Conservation (phyloP, 1,140 invertebrate genomes). For the Gonioctena quinquepunctata region DNA sequence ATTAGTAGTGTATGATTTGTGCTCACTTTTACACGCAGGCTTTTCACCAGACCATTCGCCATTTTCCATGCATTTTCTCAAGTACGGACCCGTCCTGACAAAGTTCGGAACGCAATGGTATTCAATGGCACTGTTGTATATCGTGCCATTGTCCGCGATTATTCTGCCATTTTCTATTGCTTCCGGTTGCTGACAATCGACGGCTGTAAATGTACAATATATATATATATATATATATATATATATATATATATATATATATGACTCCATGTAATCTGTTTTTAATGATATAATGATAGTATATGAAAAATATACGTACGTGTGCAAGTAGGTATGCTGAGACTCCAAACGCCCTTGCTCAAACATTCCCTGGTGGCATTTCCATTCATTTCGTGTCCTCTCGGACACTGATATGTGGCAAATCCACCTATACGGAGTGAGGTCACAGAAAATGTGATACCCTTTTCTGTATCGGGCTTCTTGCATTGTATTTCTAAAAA, state of each 20-base stretch:
- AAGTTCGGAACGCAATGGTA: slow-evolving; percentile 88
- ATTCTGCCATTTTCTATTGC: slow-evolving; percentile 82
- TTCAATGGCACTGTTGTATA: slow-evolving; percentile 80
- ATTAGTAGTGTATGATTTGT: neutral
- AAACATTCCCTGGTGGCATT: slow-evolving; percentile 77
- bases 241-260: too few species aligned
- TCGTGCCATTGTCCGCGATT: slow-evolving; percentile 83
- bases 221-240: too few species aligned
- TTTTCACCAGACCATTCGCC: slow-evolving; percentile 84
- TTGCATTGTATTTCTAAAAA: slow-evolving; percentile 76
- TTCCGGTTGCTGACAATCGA: slow-evolving; percentile 80
- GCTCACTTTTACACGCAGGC: slow-evolving; percentile 71
- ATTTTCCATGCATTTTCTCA: slow-evolving; percentile 80
- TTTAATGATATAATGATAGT: too few species aligned
- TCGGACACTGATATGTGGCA: slow-evolving; percentile 79
- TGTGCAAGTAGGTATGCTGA: slow-evolving; percentile 75
- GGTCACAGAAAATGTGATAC: slow-evolving; percentile 61
- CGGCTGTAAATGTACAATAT: slow-evolving; percentile 72
- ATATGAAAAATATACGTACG: slow-evolving; percentile 60
- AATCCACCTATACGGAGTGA: slow-evolving; percentile 75
- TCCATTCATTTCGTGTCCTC: slow-evolving; percentile 79
- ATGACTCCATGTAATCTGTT: too few species aligned
- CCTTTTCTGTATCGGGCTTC: slow-evolving; percentile 67
- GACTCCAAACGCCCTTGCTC: slow-evolving; percentile 81
- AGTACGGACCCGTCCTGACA: slow-evolving; percentile 78